Evolutionary conservation across 2,888 invertebrate genomes (phyloP), one percentile per base, ranked within the genome.

Genomic region (Griposia aprilina): DNA sequence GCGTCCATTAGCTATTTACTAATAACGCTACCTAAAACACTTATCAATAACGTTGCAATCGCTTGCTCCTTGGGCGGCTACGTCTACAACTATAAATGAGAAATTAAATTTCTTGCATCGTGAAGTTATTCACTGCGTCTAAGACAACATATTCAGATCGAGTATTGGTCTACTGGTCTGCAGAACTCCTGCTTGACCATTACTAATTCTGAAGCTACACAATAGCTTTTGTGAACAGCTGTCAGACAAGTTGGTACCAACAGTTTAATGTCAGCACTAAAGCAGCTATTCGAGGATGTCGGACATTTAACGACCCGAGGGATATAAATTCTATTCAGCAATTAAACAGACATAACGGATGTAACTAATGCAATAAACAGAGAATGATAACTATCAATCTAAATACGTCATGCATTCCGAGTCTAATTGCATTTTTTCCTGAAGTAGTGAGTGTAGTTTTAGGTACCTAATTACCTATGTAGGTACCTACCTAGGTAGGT

Each of bases 331-430:
- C 15, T 85, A 68, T 85, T 67, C 45, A 72, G 55, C 86, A 85
- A 85, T 84, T 85, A 83, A 83, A 85, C 68, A 66, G 13, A 68
- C 71, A 85, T 83, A 85, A 77, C 77, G 83, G 85, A 83, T 83
- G 85, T 85, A 65, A 71, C 63, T 74, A 85, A 81, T 76, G 69
- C 41, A 81, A 77, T 85, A 85, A 83, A 83, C 82, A 70, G 55
- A 74, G 52, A 74, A 81, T 74, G 20, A 76, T 81, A 70, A 57
- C 76, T 73, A 85, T 67, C 17, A 83, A 79, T 78, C 36, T 78
- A 8, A 74, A 45, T 62, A 62, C 69, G 65, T 81, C 41, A 59
- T 50, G 36, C n/a, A 55, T 65, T 66, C 71, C 48, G 30, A 70
- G 30, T 68, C 48, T 80, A 55, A 84, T 60, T 75, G 75, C 26